A percentile compares a stretch with the other conserved stretches of the same genome.
These are phyloP conservation scores for Diaphora mendica DNA, from an alignment of 2,888 invertebrate species.

Conservation along the genomic window DNA sequence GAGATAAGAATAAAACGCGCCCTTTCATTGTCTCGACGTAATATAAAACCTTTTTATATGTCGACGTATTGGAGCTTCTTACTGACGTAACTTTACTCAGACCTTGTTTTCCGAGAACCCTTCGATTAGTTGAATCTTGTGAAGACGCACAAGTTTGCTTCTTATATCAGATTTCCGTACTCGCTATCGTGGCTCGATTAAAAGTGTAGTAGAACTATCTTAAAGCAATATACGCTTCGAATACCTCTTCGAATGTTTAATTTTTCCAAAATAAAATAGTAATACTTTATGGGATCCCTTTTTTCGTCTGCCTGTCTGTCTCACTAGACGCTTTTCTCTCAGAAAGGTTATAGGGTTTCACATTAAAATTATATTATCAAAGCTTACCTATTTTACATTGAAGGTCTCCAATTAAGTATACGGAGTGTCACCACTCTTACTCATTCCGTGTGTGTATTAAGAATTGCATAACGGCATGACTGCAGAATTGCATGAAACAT, in stretches of 20 bases:
- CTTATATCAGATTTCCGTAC: slow-evolving; percentile 6
- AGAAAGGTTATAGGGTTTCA: neutral
- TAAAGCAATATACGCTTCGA: too few relatives aligned
- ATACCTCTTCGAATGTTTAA: neutral
- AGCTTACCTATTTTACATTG: too few relatives aligned
- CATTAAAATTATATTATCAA: neutral
- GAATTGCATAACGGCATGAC: too few relatives aligned
- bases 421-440: too few relatives aligned
- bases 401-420: too few relatives aligned
- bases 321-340: neutral
- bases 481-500: too few relatives aligned
- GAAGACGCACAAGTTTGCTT: neutral
- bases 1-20: slow-evolving; percentile 16
- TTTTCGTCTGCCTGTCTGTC: neutral
- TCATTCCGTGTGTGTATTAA: too few relatives aligned
- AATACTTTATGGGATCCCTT: neutral
- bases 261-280: neutral
- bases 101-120: neutral
- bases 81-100: slow-evolving; percentile 1
- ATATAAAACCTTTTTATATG: slow-evolving; percentile 14
- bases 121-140: neutral
- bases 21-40: slow-evolving; percentile 16
- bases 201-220: neutral
- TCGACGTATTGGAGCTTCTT: slow-evolving; percentile 9
- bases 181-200: neutral